Evolutionary conservation across 2,113 vertebrate species (phyloP).

Genomic region (Pollachius pollachius): DNA sequence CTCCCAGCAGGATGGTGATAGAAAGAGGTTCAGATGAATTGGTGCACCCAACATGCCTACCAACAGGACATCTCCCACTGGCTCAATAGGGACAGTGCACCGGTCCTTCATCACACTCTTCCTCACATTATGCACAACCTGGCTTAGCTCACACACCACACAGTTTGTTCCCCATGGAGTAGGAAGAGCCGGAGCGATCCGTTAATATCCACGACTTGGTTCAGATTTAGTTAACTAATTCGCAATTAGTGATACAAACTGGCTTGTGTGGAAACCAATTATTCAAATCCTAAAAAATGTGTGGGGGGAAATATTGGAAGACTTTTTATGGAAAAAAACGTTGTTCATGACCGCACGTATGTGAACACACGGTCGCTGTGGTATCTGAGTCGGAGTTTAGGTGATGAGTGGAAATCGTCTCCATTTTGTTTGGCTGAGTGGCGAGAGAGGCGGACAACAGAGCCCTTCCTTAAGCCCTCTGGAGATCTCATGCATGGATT

Average conservation of each 20-base stretch:
- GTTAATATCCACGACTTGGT: too few relatives aligned
- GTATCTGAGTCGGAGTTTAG: slow-evolving; percentile 37
- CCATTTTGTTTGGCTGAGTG: slow-evolving; percentile 55
- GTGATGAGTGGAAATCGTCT: slow-evolving; percentile 47
- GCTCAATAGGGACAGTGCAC: not conserved
- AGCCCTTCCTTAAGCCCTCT: slow-evolving; percentile 49
- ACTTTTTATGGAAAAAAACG: too few relatives aligned
- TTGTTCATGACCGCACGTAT: too few relatives aligned
- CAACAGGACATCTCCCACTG: slow-evolving; percentile 37
- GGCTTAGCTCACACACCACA: slow-evolving; percentile 8
- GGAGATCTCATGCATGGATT: slow-evolving; percentile 70
- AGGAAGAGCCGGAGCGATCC: too few relatives aligned
- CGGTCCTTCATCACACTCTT: not conserved
- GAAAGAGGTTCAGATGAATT: slow-evolving; percentile 25
- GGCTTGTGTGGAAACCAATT: too few relatives aligned
- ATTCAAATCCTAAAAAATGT: too few relatives aligned
- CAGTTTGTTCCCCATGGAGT: too few relatives aligned
- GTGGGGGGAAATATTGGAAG: too few relatives aligned
- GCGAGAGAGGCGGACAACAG: slow-evolving; percentile 45
- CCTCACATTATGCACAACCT: not conserved
- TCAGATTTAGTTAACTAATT: too few relatives aligned
- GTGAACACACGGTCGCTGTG: not conserved
- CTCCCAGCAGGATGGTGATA: slow-evolving; percentile 60
- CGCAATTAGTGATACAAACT: too few relatives aligned
- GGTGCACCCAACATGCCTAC: slow-evolving; percentile 27